Evolutionary conservation across 2,113 vertebrate genomes (phyloP).

Genomic region (Crotalus horridus): DNA sequence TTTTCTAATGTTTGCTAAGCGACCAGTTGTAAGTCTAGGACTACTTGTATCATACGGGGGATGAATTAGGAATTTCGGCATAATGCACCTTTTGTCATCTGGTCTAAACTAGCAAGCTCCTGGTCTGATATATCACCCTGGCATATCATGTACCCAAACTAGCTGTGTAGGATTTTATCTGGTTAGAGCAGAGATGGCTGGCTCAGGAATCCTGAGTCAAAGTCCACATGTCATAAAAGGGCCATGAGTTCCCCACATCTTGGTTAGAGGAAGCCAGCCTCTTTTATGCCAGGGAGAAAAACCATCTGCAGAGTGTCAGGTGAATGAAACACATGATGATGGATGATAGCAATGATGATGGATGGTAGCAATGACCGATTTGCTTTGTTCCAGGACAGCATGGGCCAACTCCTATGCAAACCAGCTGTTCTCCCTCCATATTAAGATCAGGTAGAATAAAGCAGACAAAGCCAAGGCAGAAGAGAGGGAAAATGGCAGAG

Average conservation of each 20-base stretch:
- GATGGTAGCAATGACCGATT: not conserved
- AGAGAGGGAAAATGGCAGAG: not conserved
- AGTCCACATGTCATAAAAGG: not conserved
- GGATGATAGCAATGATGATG: not conserved
- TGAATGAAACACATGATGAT: not conserved
- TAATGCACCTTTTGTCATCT: not conserved
- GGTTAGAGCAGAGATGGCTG: not conserved
- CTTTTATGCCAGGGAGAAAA: not conserved
- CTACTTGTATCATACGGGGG: not conserved
- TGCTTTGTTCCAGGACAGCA: not conserved
- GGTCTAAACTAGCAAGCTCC: not conserved
- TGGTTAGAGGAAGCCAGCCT: no score
- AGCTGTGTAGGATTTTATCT: not conserved
- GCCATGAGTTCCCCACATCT: not conserved
- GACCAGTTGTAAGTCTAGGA: not conserved
- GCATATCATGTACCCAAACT: no score
- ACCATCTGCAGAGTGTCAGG: not conserved
- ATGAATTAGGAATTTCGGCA: not conserved
- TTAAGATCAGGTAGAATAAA: not conserved
- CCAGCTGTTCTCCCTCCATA: not conserved
- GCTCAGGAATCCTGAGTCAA: not conserved
- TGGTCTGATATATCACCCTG: not conserved
- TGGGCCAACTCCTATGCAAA: no score
- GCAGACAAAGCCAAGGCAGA: not conserved
- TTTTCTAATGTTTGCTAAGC: not conserved